phyloP scores from a whole-genome alignment of 2,888 invertebrate species.

The Epinotia nisella region DNA sequence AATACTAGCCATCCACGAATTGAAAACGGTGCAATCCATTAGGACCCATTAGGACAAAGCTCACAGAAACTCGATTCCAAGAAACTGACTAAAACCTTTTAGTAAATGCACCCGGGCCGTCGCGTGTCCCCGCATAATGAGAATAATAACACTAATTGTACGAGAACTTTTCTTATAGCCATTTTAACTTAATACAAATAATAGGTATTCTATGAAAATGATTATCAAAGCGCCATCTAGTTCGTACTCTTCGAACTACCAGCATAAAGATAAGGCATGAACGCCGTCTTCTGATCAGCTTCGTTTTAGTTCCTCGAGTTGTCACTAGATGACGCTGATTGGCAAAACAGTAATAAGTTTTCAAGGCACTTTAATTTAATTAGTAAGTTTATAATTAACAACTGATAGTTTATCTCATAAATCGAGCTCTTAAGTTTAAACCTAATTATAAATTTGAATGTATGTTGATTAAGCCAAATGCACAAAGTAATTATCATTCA shows the following conservation, averaged over 20 bases:
- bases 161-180: neutral
- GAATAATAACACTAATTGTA: constrained; percentile 7
- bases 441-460: neutral
- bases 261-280: neutral
- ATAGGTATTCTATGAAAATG: neutral
- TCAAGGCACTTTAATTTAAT: neutral
- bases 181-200: constrained; percentile 10
- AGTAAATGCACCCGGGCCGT: neutral
- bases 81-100: constrained; percentile 34
- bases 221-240: constrained; percentile 28
- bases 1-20: constrained; percentile 12
- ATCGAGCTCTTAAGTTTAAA: neutral
- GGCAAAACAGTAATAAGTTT: neutral
- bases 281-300: neutral
- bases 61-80: constrained; percentile 20
- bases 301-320: neutral
- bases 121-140: constrained; percentile 39
- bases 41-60: constrained; percentile 33
- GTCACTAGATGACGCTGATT: constrained; percentile 7
- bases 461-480: neutral
- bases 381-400: neutral
- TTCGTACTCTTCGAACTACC: neutral
- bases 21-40: constrained; percentile 27
- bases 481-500: neutral
- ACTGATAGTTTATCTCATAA: neutral